Base-by-base conservation (phyloP, 2,113 vertebrate genomes). In the Nibea albiflora region DNA sequence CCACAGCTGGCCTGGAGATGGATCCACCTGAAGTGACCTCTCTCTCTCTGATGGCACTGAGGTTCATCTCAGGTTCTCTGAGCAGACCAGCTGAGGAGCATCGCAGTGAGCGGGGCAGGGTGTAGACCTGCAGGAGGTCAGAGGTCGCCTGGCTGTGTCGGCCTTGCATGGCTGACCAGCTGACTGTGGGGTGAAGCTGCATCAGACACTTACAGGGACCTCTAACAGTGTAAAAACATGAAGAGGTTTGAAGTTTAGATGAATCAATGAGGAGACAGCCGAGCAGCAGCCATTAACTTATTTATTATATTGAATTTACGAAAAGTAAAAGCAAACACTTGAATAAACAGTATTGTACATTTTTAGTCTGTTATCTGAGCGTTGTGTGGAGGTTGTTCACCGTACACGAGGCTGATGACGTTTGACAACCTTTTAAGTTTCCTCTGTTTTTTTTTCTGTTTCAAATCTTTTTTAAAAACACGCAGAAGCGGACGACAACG, bases 221-320 rank as follows among this genome's bases (percentile, higher is more conserved):
- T 28, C 28, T 3, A 4, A 28, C 1, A 35, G 31, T 35, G 31
- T 35, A 35, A 35, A 39, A 39, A 39, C n/a, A n/a, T n/a, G n/a
- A n/a, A n/a, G n/a, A 39, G 8, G 5, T 28, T 11, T 49, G 9
- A 17, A 56, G 16, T 20, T 16, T 19, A 31, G 31, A 22, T 15
- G n/a, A 71, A 69, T 5, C 9, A 62, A 82, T 1, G 56, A 84
- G 14, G n/a, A 71, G 49, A 85, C 62, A 17, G 52, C 28, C 4
- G 78, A 80, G 87, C 91, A 90, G 88, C 92, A 92, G 90, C 88
- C 91, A 92, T 94, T 94, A 93, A 95, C 92, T 95, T 93, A 93
- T 96, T 96, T 95, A 95, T 95, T 95, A 94, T 95, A 94, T 85
- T 95, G 92, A 95, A 88, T 94, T 95, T 96, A 96, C 93, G 79